phyloP scores from a whole-genome alignment of 2,113 vertebrate genomes.

The Melanostigma gelatinosum region DNA sequence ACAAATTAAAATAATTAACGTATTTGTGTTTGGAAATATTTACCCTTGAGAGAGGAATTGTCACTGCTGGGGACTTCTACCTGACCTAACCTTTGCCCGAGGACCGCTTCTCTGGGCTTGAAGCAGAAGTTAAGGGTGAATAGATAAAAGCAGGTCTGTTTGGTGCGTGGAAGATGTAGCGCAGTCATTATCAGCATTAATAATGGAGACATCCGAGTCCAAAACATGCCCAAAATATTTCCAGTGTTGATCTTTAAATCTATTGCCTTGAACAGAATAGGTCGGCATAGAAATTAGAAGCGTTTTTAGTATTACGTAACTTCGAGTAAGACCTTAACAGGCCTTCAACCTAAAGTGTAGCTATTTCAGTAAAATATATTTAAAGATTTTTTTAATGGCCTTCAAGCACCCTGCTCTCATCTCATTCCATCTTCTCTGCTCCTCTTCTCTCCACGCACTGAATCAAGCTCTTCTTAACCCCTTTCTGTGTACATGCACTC shows the following conservation, averaged over 20 bases:
- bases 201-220: background rate
- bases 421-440: slow-evolving; percentile 11
- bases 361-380: slow-evolving; percentile 20
- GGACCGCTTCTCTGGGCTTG: background rate
- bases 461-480: slow-evolving; percentile 25
- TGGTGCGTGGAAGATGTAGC: background rate
- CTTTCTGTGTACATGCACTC: slow-evolving; percentile 14
- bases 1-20: slow-evolving; percentile 4
- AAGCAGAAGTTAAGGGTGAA: background rate
- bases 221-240: background rate
- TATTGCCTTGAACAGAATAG: background rate
- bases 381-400: slow-evolving; percentile 19
- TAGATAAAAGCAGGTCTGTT: background rate
- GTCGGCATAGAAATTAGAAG: background rate
- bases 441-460: slow-evolving; percentile 2
- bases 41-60: background rate
- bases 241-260: background rate
- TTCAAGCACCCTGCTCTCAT: background rate
- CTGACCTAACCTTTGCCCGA: background rate
- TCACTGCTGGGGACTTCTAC: background rate
- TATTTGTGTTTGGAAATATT: background rate
- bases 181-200: slow-evolving; percentile 2
- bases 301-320: slow-evolving; percentile 21
- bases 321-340: slow-evolving; percentile 1
- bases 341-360: background rate